Base-by-base conservation (phyloP, 2,888 invertebrate genomes). In the Hanleya hanleyi region DNA sequence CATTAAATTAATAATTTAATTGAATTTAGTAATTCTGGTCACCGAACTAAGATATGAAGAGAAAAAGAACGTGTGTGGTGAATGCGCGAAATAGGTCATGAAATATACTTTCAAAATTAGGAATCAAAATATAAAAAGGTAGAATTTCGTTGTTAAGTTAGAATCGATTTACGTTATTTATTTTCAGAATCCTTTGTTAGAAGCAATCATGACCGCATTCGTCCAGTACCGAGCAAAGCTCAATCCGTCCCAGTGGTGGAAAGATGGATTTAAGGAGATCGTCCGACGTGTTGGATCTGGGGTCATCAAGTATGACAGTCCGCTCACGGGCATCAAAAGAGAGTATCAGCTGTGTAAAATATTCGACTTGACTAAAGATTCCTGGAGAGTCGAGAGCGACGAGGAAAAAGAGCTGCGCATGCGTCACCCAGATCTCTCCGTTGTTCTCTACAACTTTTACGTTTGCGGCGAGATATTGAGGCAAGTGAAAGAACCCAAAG, bases 371-470 rank as follows among this genome's bases (percentile, higher is more conserved):
- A 32, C 57, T 26, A 57, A 57, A 26, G 57, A 57, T 26, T 57
- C 57, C 2, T 57, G 57, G 57, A 18, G 57, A 2, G 57, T 57
- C 18, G 57, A 57, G 29, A 57, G 29, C 29, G 57, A 57, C 57
- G 57, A 57, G 26, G 57, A 29, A 32, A 57, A 57, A 26, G 22
- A 57, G 22, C 32, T 57, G 18, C 57, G 57, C 15, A 29, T 22
- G 9, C 57, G 32, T 22, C 26, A 22, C 9, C 57, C 57, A 2
- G 26, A 57, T 26, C 18, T 57, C 15, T 22, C 57, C 4, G 57
- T 57, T 15, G 57, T 57, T 57, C 32, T 57, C 1, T 57, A 57
- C 57, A 57, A 57, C 32, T 57, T 57, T 29, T 57, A 57, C 57
- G 57, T 57, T 15, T 57, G 57, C 9, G 57, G 57, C 4, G 57